Conservation (phyloP, 23 tunicate genomes). For the Halocynthia aurantium region DNA sequence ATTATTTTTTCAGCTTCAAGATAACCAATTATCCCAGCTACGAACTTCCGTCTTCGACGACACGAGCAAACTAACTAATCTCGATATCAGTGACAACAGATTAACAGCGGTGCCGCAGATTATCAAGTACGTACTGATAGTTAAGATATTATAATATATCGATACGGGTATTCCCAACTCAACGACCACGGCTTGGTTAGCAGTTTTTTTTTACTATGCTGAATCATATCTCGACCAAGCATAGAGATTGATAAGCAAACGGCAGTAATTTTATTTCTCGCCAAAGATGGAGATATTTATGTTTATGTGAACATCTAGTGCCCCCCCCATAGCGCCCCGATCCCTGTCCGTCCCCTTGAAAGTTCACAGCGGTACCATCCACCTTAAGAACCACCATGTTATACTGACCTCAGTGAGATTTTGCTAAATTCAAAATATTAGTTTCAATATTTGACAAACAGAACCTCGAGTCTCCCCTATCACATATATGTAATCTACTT, state of each 20-base stretch:
- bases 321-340: too few relatives aligned
- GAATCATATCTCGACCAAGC: not conserved
- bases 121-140: constrained; percentile 36
- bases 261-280: not conserved
- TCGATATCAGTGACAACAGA: constrained; percentile 51
- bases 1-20: constrained; percentile 30
- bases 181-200: not conserved
- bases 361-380: too few relatives aligned
- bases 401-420: too few relatives aligned
- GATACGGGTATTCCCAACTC: constrained; percentile 1
- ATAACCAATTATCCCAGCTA: constrained; percentile 55
- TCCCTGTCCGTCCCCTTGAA: too few relatives aligned
- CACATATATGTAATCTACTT: too few relatives aligned
- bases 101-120: constrained; percentile 49
- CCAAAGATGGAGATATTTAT: too few relatives aligned
- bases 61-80: constrained; percentile 28
- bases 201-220: not conserved
- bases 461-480: too few relatives aligned
- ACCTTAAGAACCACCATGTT: too few relatives aligned
- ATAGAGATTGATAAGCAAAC: not conserved
- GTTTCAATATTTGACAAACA: too few relatives aligned
- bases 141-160: too few relatives aligned
- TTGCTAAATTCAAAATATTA: too few relatives aligned
- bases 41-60: constrained; percentile 35
- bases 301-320: too few relatives aligned